Conservation (phyloP, 2,113 vertebrate species). For the Daubentonia madagascariensis region DNA sequence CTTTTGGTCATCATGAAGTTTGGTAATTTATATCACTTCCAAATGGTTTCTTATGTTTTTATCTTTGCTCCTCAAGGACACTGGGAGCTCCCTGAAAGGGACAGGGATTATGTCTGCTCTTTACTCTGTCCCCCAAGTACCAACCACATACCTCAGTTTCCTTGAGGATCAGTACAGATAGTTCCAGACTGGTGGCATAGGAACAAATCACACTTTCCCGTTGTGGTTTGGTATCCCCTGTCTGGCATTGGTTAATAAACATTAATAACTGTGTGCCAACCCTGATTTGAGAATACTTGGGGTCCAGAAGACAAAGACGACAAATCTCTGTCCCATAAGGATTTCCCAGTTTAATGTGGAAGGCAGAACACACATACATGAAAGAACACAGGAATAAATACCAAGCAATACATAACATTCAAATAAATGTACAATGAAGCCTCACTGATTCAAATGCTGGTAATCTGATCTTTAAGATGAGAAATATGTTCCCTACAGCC, state of each 20-base stretch:
- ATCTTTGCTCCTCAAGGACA: conserved; percentile 41
- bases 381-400: conserved; percentile 47
- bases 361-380: conserved; percentile 57
- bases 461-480: not conserved
- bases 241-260: conserved; percentile 6
- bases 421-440: not conserved
- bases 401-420: conserved; percentile 38
- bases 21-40: conserved; percentile 11
- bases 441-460: conserved; percentile 28
- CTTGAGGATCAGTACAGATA: conserved; percentile 6
- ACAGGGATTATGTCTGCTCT: conserved; percentile 43
- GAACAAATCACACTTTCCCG: not conserved
- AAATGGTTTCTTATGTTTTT: conserved; percentile 7
- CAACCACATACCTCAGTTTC: conserved; percentile 5
- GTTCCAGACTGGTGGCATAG: conserved; percentile 1
- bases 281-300: conserved; percentile 58
- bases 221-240: not conserved
- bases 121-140: conserved; percentile 60
- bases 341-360: conserved; percentile 68
- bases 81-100: conserved; percentile 7
- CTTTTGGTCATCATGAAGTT: not conserved
- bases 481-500: not conserved
- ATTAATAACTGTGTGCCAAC: not conserved
- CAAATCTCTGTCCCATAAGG: conserved; percentile 47
- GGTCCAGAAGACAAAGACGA: conserved; percentile 69